phyloP scores from a whole-genome alignment of 2,113 vertebrate species.

The Syngnathoides biaculeatus region DNA sequence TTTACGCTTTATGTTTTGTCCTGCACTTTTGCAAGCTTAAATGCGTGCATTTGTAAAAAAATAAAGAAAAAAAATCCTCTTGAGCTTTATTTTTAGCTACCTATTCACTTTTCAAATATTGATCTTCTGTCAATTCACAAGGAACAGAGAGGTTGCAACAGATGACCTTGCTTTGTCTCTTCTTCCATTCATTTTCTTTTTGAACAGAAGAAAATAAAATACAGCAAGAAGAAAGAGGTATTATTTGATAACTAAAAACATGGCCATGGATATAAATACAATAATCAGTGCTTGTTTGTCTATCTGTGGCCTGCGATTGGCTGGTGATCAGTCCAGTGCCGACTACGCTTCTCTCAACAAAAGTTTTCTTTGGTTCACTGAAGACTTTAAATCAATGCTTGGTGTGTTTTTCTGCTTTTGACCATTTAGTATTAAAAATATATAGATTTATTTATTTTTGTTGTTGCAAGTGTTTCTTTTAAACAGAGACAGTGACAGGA shows the following conservation, averaged over 20 bases:
- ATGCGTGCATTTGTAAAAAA: background rate
- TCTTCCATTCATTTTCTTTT: conserved; percentile 26
- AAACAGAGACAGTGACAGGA: background rate
- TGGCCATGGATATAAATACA: background rate
- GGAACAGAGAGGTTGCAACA: conserved; percentile 5
- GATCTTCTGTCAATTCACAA: conserved; percentile 9
- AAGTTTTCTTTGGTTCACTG: no score
- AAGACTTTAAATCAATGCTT: no score
- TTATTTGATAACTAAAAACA: background rate
- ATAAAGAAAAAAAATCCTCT: background rate
- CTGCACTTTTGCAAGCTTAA: conserved; percentile 23
- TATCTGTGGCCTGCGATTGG: background rate
- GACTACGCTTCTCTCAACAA: background rate
- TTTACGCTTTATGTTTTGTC: conserved; percentile 19
- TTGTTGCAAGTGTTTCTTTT: background rate
- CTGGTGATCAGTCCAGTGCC: background rate
- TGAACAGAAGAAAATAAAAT: conserved; percentile 13
- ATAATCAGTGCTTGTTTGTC: background rate
- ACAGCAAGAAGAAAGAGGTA: conserved; percentile 3
- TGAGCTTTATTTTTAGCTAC: conserved; percentile 3
- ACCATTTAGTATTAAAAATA: background rate
- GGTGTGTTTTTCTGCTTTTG: no score
- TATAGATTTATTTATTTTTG: background rate
- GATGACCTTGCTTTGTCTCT: background rate
- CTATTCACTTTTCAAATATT: conserved; percentile 22